A percentile compares a stretch with the other conserved stretches of the same genome.
phyloP scores from a whole-genome alignment of 2,113 vertebrate species.

The Stegostoma tigrinum region DNA sequence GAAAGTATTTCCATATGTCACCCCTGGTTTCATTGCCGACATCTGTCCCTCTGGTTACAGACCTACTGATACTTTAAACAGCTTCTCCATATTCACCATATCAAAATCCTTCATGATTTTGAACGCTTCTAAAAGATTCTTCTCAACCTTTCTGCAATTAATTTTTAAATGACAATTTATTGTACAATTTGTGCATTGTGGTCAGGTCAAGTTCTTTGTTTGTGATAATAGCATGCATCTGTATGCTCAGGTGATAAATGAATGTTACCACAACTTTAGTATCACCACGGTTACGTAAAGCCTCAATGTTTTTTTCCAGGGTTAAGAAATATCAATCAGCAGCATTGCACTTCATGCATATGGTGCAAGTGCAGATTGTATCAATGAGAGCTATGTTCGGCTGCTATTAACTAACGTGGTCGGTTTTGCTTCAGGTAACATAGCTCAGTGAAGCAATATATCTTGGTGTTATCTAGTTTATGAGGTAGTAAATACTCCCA shows the following conservation, averaged over 20 bases:
- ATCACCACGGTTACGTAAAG: background rate
- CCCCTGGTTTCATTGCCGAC: background rate
- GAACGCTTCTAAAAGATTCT: no score
- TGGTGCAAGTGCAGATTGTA: background rate
- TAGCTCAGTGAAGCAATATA: constrained; percentile 19
- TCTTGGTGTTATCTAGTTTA: background rate
- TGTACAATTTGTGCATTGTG: no score
- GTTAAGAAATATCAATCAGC: background rate
- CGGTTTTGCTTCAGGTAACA: background rate
- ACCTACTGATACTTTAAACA: background rate
- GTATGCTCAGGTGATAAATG: no score
- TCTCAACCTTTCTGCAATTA: background rate
- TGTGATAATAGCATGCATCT: background rate
- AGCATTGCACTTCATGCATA: background rate
- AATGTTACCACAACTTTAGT: background rate
- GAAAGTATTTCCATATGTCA: background rate
- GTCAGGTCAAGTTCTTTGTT: background rate
- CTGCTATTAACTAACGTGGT: background rate
- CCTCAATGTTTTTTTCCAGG: background rate
- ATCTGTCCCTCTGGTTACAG: background rate
- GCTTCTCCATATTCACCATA: background rate
- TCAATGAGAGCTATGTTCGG: background rate
- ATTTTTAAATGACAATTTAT: background rate
- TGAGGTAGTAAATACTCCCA: background rate
- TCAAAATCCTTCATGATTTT: background rate